Percentiles rank a stretch among this genome's conserved stretches.
phyloP scores from a whole-genome alignment of 2,888 invertebrate genomes.

The Stratiomys singularior region DNA sequence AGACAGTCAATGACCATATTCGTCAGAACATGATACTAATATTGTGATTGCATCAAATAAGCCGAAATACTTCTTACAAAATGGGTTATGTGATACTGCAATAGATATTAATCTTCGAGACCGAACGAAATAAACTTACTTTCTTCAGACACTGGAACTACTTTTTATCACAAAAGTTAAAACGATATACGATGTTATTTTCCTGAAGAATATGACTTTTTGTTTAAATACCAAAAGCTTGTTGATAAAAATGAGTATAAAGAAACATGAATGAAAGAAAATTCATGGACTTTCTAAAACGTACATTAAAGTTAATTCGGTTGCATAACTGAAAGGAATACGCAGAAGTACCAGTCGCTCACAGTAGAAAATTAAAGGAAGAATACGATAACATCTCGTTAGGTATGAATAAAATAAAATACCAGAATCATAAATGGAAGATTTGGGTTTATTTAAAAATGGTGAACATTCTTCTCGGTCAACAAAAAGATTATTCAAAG shows the following conservation, averaged over 20 bases:
- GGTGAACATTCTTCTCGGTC: constrained; percentile 31
- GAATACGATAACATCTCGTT: constrained; percentile 11
- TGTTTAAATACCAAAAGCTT: not conserved
- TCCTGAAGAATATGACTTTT: not conserved
- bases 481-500: constrained; percentile 30
- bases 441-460: constrained; percentile 39
- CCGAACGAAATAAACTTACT: too few relatives aligned
- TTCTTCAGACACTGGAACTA: too few relatives aligned
- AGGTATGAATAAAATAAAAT: constrained; percentile 34
- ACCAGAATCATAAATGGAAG: constrained; percentile 1
- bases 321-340: constrained; percentile 19
- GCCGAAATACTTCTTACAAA: too few relatives aligned
- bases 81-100: too few relatives aligned
- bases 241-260: not conserved
- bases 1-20: too few relatives aligned
- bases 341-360: constrained; percentile 10
- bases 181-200: too few relatives aligned
- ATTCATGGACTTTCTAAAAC: constrained; percentile 11
- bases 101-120: too few relatives aligned
- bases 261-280: not conserved
- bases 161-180: too few relatives aligned
- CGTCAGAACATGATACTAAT: too few relatives aligned
- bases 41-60: too few relatives aligned
- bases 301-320: constrained; percentile 3
- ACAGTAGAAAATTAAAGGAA: not conserved